Conservation (phyloP, 2,113 vertebrate species). For the Campylorhamphus procurvoides region DNA sequence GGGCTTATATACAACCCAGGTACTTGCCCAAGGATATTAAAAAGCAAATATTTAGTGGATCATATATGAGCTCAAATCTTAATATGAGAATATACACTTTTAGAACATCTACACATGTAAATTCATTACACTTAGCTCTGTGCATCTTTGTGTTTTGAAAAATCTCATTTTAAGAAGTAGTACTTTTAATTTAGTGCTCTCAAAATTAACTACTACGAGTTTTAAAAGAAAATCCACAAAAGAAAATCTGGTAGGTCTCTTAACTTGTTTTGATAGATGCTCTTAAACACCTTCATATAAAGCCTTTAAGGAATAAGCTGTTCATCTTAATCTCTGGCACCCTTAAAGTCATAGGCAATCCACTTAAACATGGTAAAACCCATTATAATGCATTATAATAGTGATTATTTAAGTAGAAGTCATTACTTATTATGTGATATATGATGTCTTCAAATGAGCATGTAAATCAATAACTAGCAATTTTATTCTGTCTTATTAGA, state of each 20-base stretch:
- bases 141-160: neutral
- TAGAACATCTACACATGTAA: neutral
- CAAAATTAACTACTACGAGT: neutral
- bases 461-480: neutral
- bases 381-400: neutral
- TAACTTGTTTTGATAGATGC: neutral
- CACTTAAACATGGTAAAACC: neutral
- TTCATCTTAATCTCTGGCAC: neutral
- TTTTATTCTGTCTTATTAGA: conserved; percentile 74
- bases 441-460: neutral
- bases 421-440: neutral
- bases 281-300: neutral
- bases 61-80: neutral
- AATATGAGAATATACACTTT: neutral
- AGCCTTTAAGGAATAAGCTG: neutral
- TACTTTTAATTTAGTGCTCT: neutral
- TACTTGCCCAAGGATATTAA: neutral
- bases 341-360: neutral
- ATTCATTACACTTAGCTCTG: neutral
- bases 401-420: neutral
- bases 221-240: neutral
- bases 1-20: neutral
- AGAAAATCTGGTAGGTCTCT: neutral
- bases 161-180: neutral
- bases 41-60: neutral